Percentiles rank a stretch among this genome's conserved stretches.
Evolutionary conservation across 2,113 vertebrate species (phyloP).

Genomic region (Xiphorhynchus elegans): DNA sequence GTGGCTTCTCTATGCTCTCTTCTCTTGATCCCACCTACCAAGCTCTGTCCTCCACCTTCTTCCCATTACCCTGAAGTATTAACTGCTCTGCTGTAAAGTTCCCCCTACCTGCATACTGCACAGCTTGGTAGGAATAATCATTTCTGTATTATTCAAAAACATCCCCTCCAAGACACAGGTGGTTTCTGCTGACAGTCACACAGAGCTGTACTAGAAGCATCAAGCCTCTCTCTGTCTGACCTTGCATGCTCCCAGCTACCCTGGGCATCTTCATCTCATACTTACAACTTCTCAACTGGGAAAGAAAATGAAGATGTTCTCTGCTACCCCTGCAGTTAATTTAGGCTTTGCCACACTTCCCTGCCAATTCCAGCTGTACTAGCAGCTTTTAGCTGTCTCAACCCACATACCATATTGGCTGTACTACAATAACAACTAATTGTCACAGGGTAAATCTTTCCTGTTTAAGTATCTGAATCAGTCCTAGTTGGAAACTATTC

Average conservation of each 20-base stretch:
- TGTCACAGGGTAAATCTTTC: background rate
- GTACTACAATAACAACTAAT: background rate
- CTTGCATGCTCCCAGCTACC: background rate
- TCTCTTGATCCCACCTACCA: background rate
- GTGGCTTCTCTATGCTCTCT: background rate
- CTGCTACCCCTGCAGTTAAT: background rate
- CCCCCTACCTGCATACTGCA: background rate
- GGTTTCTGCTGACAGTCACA: background rate
- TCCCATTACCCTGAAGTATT: background rate
- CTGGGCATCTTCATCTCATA: background rate
- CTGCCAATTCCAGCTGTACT: background rate
- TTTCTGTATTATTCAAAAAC: background rate
- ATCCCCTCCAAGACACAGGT: background rate
- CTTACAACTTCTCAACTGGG: background rate
- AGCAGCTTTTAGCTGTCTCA: slow-evolving; percentile 34
- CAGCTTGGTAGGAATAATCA: background rate
- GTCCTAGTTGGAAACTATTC: background rate
- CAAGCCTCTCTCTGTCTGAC: background rate
- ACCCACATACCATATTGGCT: background rate
- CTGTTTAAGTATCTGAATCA: background rate
- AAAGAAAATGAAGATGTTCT: background rate
- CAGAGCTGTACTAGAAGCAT: background rate
- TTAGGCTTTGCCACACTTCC: background rate
- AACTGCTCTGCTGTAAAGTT: background rate
- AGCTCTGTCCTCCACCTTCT: background rate